A percentile compares a stretch with the other conserved stretches of the same genome.
Evolutionary conservation across 2,797 vertebrate species (phyloP).

Genomic region (Gymnothorax reevesii): DNA sequence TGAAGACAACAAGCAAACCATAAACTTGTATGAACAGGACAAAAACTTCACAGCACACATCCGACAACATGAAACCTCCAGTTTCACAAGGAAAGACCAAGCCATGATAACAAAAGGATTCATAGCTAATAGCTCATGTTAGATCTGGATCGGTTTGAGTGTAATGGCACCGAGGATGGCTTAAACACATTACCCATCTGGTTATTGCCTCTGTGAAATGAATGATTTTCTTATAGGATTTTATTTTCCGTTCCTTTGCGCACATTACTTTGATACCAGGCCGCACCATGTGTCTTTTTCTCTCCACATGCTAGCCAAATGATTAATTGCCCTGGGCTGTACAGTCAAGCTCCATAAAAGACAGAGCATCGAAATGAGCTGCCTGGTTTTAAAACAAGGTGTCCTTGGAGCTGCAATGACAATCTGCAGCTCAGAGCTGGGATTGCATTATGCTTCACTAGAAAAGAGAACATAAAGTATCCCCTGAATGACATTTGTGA

Average conservation of each 20-base stretch:
- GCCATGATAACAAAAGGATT: background rate
- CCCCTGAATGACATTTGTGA: conserved; percentile 31
- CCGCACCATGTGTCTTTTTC: conserved; percentile 21
- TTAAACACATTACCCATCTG: conserved; percentile 31
- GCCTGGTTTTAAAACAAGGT: conserved; percentile 46
- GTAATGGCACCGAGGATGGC: conserved; percentile 1
- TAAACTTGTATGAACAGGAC: background rate
- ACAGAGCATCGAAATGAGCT: conserved; percentile 42
- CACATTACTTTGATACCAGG: conserved; percentile 21
- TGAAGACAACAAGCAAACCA: background rate
- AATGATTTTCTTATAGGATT: conserved; percentile 46
- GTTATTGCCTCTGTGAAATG: conserved; percentile 44
- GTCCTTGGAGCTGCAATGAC: conserved; percentile 41
- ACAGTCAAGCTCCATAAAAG: conserved; percentile 48
- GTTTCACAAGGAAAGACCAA: background rate
- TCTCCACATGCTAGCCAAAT: conserved; percentile 46
- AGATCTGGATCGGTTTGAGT: background rate
- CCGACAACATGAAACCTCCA: background rate
- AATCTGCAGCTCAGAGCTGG: conserved; percentile 33
- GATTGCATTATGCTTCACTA: conserved; percentile 38
- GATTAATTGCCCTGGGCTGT: conserved; percentile 51
- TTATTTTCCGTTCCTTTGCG: conserved; percentile 38
- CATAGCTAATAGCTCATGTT: background rate
- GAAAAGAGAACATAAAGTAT: conserved; percentile 32
- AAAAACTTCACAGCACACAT: background rate